A percentile compares a stretch with the other conserved stretches of the same genome.
These are phyloP conservation scores for Sminthurides bifidus DNA, from an alignment of 1,140 invertebrate genomes.

Conservation along the genomic window DNA sequence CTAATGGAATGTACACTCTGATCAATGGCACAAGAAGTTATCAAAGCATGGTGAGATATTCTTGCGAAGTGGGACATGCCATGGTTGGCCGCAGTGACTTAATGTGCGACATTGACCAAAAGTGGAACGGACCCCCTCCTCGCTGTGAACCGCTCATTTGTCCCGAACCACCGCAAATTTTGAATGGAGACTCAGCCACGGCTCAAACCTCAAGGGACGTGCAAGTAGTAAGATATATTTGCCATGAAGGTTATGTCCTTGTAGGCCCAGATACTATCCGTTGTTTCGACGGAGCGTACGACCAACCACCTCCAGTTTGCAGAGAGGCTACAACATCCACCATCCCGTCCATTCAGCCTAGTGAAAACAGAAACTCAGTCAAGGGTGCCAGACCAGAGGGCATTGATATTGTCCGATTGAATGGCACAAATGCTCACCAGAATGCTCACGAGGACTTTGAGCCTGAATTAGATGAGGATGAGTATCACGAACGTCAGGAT, in stretches of 20 bases:
- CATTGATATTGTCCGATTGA: too few relatives aligned
- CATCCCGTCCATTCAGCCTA: not conserved
- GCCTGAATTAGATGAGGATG: slow-evolving; percentile 1
- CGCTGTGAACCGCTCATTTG: slow-evolving; percentile 35
- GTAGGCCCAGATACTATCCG: slow-evolving; percentile 53
- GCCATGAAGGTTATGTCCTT: slow-evolving; percentile 52
- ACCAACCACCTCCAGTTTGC: slow-evolving; percentile 50
- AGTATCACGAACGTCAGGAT: not conserved
- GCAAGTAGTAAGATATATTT: slow-evolving; percentile 61
- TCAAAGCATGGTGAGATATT: slow-evolving; percentile 69
- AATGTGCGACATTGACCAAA: slow-evolving; percentile 79
- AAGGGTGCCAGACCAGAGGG: slow-evolving; percentile 30
- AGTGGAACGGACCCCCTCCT: slow-evolving; percentile 87
- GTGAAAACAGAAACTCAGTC: not conserved
- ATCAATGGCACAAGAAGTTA: slow-evolving; percentile 74
- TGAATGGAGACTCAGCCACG: slow-evolving; percentile 54
- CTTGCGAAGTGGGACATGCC: slow-evolving; percentile 68
- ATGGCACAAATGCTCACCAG: too few relatives aligned
- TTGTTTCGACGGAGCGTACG: slow-evolving; percentile 67
- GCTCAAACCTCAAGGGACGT: slow-evolving; percentile 44
- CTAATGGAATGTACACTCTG: slow-evolving; percentile 65
- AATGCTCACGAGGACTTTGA: slow-evolving; percentile 33
- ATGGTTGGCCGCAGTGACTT: slow-evolving; percentile 66
- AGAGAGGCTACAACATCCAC: slow-evolving; percentile 26
- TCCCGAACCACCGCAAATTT: slow-evolving; percentile 50